These are phyloP conservation scores for Parauchenoglanis ngamensis DNA, from an alignment of 2,797 vertebrate species.

Conservation along the genomic window DNA sequence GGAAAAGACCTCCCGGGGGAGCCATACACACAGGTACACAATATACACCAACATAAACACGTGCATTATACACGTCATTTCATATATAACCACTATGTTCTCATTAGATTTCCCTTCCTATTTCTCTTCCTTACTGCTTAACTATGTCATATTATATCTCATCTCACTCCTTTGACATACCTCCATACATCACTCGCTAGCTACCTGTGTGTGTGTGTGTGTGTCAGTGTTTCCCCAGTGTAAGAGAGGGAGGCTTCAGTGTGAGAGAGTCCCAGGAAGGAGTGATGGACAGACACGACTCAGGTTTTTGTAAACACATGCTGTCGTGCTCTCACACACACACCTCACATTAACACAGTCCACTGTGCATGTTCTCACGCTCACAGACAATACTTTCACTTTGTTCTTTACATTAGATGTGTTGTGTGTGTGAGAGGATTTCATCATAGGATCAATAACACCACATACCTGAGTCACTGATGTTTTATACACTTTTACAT, in stretches of 20 bases:
- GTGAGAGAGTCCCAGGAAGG: conserved; percentile 87
- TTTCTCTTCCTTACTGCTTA: neutral
- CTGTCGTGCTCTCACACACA: neutral
- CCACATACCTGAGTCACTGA: neutral
- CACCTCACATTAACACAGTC: neutral
- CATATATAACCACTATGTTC: neutral
- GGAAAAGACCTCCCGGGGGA: conserved; percentile 66
- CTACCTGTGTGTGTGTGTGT: conserved; percentile 42
- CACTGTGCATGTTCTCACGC: neutral
- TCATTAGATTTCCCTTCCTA: neutral
- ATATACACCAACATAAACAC: neutral
- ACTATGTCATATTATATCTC: neutral
- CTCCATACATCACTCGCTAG: neutral
- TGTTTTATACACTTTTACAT: no score
- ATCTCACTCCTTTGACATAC: neutral
- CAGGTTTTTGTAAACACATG: conserved; percentile 77
- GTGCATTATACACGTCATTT: neutral
- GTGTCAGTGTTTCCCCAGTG: conserved; percentile 65
- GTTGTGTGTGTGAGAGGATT: neutral
- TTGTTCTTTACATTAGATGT: neutral
- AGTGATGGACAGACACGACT: conserved; percentile 90
- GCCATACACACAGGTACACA: conserved; percentile 16
- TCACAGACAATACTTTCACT: neutral
- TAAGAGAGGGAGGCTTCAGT: conserved; percentile 82
- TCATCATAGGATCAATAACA: neutral